Percentiles rank a stretch among this genome's conserved stretches.
Evolutionary conservation across 2,113 vertebrate species (phyloP).

Genomic region (Crotophaga sulcirostris): DNA sequence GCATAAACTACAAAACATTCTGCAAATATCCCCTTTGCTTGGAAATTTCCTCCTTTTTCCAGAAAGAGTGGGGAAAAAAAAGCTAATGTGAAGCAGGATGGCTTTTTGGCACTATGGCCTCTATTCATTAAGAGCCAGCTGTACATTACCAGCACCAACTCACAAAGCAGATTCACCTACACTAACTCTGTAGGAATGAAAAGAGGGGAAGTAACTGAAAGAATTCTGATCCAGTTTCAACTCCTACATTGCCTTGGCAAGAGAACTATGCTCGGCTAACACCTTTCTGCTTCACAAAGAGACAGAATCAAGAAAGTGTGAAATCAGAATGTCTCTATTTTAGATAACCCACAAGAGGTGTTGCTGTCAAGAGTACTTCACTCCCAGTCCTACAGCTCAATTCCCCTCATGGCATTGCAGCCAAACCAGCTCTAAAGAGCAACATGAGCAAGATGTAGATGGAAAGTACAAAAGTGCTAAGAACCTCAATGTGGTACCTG

Average conservation of each 20-base stretch:
- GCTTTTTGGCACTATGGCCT: conserved; percentile 20
- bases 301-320: neutral
- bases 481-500: neutral
- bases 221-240: neutral
- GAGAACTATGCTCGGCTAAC: neutral
- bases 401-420: neutral
- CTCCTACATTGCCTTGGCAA: neutral
- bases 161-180: conserved; percentile 15
- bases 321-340: neutral
- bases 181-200: neutral
- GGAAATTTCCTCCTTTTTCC: conserved; percentile 51
- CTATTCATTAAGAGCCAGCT: conserved; percentile 45
- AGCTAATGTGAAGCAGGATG: neutral
- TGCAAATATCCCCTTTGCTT: conserved; percentile 37
- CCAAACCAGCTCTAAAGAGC: neutral
- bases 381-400: neutral
- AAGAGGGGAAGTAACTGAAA: neutral
- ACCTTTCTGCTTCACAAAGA: neutral
- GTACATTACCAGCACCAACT: neutral
- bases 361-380: neutral
- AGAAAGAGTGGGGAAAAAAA: neutral
- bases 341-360: neutral
- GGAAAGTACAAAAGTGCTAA: neutral
- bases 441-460: neutral
- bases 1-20: conserved; percentile 39